phyloP scores from a whole-genome alignment of 2,113 vertebrate species.

The Sinocyclocheilus anshuiensis region DNA sequence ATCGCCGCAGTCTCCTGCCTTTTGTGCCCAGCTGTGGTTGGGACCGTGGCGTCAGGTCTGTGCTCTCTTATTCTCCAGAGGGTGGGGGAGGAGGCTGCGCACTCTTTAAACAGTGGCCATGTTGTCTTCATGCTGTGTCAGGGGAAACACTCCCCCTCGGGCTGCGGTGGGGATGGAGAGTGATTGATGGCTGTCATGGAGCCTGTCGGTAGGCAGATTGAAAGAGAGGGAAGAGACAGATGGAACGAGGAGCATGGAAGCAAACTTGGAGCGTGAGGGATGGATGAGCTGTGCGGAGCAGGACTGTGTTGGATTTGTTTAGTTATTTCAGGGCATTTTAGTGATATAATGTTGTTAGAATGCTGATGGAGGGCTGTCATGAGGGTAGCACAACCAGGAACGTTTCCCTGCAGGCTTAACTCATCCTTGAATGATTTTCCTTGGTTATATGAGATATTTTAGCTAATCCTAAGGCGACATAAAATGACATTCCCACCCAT shows the following conservation, averaged over 20 bases:
- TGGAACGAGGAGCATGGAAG: not conserved
- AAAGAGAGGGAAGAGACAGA: conserved; percentile 6
- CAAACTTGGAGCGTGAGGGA: not conserved
- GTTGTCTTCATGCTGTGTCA: conserved; percentile 49
- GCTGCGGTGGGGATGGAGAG: conserved; percentile 29
- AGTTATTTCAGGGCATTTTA: not conserved
- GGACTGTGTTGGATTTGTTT: not conserved
- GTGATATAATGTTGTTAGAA: not conserved
- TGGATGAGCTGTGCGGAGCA: not conserved
- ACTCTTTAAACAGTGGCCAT: conserved; percentile 52
- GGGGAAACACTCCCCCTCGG: conserved; percentile 38
- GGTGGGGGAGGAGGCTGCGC: conserved; percentile 41
- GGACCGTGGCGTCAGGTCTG: conserved; percentile 40
- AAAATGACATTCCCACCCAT: not conserved
- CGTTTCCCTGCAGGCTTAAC: not conserved
- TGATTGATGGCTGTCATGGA: conserved; percentile 61
- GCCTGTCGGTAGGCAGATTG: conserved; percentile 40
- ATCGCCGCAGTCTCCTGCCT: conserved; percentile 11
- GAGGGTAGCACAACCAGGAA: not conserved
- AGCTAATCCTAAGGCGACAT: not conserved
- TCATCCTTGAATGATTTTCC: not conserved
- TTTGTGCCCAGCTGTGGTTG: conserved; percentile 51
- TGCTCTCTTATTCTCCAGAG: conserved; percentile 41
- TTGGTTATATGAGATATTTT: not conserved
- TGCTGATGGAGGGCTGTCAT: not conserved